Percentiles rank a stretch among this genome's conserved stretches.
These are phyloP conservation scores for Rafetus swinhoei DNA, from an alignment of 2,113 vertebrate species.

Conservation along the genomic window DNA sequence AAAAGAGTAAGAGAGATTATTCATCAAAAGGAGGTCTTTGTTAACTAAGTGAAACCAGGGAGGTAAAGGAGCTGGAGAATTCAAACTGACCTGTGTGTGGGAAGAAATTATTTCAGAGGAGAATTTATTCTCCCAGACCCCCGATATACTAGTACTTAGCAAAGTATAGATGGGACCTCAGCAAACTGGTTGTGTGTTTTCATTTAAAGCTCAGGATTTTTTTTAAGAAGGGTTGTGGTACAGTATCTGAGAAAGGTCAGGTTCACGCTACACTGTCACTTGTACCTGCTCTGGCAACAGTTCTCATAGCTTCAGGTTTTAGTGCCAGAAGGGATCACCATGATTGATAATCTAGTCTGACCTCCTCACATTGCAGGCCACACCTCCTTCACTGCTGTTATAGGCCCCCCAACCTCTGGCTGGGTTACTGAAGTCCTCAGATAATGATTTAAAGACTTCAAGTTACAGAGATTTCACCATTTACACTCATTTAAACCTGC, in stretches of 20 bases:
- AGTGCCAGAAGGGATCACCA: too few species aligned
- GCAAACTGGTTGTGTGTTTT: neutral
- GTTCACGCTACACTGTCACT: too few species aligned
- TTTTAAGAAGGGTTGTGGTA: neutral
- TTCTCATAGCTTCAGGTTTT: too few species aligned
- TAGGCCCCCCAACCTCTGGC: too few species aligned
- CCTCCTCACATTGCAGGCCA: too few species aligned
- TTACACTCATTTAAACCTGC: neutral
- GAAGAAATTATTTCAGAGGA: neutral
- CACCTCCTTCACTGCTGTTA: too few species aligned
- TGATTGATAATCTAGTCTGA: too few species aligned
- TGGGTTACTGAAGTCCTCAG: too few species aligned
- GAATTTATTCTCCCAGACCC: neutral
- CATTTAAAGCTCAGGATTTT: neutral
- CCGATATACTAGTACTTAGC: too few species aligned
- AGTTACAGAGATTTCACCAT: neutral
- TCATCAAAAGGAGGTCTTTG: neutral
- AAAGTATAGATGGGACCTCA: neutral
- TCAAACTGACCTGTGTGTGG: rapidly evolving
- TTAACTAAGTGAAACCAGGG: neutral
- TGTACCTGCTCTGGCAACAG: too few species aligned
- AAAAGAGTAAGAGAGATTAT: neutral
- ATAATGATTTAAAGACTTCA: too few species aligned
- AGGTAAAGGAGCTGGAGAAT: neutral
- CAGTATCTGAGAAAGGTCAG: too few species aligned